phyloP scores from a whole-genome alignment of 2,113 vertebrate genomes.

The Cyprinodon tularosa region DNA sequence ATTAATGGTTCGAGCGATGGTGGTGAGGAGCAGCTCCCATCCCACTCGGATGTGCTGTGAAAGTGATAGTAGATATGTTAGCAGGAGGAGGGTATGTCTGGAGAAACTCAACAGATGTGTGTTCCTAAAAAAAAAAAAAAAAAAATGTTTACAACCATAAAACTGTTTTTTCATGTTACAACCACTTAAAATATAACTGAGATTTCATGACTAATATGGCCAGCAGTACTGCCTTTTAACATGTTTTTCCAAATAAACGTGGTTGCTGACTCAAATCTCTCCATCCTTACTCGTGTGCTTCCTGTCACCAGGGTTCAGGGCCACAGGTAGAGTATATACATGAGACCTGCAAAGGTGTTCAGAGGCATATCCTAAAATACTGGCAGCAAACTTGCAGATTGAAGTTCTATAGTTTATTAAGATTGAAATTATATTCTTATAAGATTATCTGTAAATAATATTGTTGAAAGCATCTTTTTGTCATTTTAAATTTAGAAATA shows the following conservation, averaged over 20 bases:
- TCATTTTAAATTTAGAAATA: too few relatives aligned
- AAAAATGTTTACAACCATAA: not conserved
- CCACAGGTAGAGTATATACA: too few relatives aligned
- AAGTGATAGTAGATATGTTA: slow-evolving; percentile 3
- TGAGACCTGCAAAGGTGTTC: too few relatives aligned
- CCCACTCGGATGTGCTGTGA: slow-evolving; percentile 94
- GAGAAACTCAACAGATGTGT: not conserved
- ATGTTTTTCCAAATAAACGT: not conserved
- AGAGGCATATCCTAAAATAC: too few relatives aligned
- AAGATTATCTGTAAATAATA: too few relatives aligned
- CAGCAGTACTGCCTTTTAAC: not conserved
- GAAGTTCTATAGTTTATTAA: too few relatives aligned
- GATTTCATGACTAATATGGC: not conserved
- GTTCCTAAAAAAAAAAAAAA: not conserved
- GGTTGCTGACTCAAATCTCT: not conserved
- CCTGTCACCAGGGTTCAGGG: not conserved
- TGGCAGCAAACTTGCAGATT: too few relatives aligned
- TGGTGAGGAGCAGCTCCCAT: slow-evolving; percentile 96
- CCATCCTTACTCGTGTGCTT: not conserved
- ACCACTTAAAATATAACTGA: not conserved
- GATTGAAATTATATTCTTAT: too few relatives aligned
- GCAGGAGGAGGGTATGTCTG: not conserved
- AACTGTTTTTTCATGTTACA: not conserved
- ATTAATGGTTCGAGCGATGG: slow-evolving; percentile 96
- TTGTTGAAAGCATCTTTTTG: too few relatives aligned